A percentile compares a stretch with the other conserved stretches of the same genome.
Conservation (phyloP, 2,797 vertebrate genomes). For the Anniella stebbinsi region DNA sequence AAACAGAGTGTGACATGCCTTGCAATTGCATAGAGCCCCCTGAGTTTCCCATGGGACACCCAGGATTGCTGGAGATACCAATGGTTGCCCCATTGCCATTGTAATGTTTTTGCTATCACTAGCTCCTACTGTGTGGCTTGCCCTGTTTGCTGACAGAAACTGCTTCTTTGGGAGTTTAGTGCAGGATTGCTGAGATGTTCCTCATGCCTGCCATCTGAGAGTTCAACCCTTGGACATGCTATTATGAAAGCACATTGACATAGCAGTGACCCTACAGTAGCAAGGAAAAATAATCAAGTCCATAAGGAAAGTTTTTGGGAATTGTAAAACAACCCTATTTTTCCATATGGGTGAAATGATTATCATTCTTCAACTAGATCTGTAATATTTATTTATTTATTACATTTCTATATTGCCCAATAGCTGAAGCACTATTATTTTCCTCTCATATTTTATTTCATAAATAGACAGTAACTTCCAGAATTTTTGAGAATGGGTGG, state of each 20-base stretch:
- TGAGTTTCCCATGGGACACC: neutral
- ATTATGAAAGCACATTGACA: neutral
- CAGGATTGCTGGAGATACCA: neutral
- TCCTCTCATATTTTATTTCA: neutral
- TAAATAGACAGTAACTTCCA: conserved; percentile 7
- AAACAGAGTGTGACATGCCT: neutral
- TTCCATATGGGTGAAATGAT: conserved; percentile 1
- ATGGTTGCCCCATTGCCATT: neutral
- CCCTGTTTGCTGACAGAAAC: neutral
- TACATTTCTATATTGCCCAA: neutral
- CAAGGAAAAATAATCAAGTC: conserved; percentile 1
- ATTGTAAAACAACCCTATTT: neutral
- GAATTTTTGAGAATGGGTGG: neutral
- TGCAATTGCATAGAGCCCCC: no score
- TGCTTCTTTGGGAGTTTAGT: neutral
- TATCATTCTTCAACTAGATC: neutral
- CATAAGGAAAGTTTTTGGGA: neutral
- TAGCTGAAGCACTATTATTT: neutral
- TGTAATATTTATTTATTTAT: neutral
- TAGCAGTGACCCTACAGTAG: neutral
- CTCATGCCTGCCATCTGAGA: neutral
- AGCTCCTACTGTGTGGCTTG: neutral
- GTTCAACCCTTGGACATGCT: neutral
- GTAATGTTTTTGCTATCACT: neutral
- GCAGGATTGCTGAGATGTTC: neutral